phyloP scores from a whole-genome alignment of 1,140 invertebrate genomes.

The Anadara kagoshimensis region DNA sequence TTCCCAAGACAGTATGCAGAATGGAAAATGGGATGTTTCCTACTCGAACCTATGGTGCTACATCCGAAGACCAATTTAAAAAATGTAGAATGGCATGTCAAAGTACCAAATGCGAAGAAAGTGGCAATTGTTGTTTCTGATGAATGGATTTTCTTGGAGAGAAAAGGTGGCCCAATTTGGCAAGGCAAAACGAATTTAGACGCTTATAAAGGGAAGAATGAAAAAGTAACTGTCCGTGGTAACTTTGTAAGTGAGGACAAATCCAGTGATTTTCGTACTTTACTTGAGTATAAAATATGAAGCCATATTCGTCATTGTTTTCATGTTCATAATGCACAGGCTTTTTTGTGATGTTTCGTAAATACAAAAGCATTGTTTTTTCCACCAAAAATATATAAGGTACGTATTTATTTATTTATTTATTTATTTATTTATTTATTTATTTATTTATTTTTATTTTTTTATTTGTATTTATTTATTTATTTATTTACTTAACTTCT shows the following conservation, averaged over 20 bases:
- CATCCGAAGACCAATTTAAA: constrained; percentile 35
- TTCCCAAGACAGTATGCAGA: constrained; percentile 69
- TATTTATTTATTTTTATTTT: no score
- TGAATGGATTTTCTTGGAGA: constrained; percentile 66
- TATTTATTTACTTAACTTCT: no score
- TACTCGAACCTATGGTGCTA: constrained; percentile 60
- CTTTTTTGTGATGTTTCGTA: no score
- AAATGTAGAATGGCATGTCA: constrained; percentile 49
- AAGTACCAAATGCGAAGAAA: constrained; percentile 63
- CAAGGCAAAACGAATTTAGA: constrained; percentile 53
- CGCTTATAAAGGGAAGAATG: constrained; percentile 52
- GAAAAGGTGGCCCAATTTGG: constrained; percentile 48
- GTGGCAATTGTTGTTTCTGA: constrained; percentile 63
- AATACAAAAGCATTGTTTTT: no score
- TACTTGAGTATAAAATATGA: no score
- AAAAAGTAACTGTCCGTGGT: constrained; percentile 61
- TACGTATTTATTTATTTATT: no score
- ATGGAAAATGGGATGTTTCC: constrained; percentile 70
- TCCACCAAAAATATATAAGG: no score
- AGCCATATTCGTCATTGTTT: no score
- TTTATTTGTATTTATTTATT: no score
- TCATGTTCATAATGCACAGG: no score
- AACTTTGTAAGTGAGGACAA: constrained; percentile 52
- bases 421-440: no score
- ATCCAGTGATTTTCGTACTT: constrained; percentile 20